Percentiles rank a stretch among this genome's conserved stretches.
Evolutionary conservation across 1,140 invertebrate genomes (phyloP).

Genomic region (Drosophila paulistorum): DNA sequence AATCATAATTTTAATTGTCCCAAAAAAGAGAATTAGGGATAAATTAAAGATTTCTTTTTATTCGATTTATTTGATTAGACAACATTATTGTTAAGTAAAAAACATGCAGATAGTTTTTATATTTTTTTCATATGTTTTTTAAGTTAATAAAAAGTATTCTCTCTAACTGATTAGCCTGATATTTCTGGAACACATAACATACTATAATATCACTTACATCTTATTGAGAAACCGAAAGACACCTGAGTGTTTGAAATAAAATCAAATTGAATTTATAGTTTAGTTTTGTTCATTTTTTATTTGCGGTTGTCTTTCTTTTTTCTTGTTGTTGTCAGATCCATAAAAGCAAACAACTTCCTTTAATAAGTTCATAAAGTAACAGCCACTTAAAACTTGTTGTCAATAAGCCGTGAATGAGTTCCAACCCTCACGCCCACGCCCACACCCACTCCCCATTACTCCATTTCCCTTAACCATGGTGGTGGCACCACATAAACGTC

Average conservation of each 20-base stretch:
- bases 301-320: conserved; percentile 14
- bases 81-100: too few species aligned
- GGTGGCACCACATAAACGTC: conserved; percentile 50
- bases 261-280: conserved; percentile 38
- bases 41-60: too few species aligned
- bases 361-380: conserved; percentile 48
- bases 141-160: too few species aligned
- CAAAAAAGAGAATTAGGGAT: too few species aligned
- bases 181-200: too few species aligned
- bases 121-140: too few species aligned
- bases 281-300: conserved; percentile 22
- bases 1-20: too few species aligned
- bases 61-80: too few species aligned
- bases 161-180: too few species aligned
- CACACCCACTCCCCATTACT: not conserved
- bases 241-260: conserved; percentile 44
- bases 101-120: too few species aligned
- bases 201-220: not conserved
- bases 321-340: conserved; percentile 2
- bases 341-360: conserved; percentile 49
- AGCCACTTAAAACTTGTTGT: conserved; percentile 28
- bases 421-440: conserved; percentile 5
- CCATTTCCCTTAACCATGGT: not conserved
- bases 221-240: not conserved
- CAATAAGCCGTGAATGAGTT: conserved; percentile 46